Percentiles rank a stretch among this genome's conserved stretches.
These are phyloP conservation scores for Lasioglossum villosulum DNA, from an alignment of 2,888 invertebrate species.

Conservation along the genomic window DNA sequence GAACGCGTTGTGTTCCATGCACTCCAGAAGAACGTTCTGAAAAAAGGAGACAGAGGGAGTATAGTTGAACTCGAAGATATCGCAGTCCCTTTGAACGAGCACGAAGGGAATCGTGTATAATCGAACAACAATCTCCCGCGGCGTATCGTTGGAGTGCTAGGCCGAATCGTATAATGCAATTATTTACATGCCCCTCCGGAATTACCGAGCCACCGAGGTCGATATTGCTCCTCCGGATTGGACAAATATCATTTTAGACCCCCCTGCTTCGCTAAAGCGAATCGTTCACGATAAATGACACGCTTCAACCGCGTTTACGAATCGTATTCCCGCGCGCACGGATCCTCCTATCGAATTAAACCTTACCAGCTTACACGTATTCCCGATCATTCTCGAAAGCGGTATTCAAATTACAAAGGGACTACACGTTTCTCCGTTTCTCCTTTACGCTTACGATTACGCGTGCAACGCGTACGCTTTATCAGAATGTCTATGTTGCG, in stretches of 20 bases:
- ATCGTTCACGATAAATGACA: slow-evolving; percentile 64
- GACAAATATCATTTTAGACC: slow-evolving; percentile 80
- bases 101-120: slow-evolving; percentile 73
- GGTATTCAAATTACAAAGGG: not conserved
- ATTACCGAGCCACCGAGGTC: slow-evolving; percentile 68
- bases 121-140: slow-evolving; percentile 74
- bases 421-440: not conserved
- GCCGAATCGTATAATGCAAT: slow-evolving; percentile 78
- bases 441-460: too few relatives aligned
- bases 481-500: too few relatives aligned
- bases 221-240: slow-evolving; percentile 77
- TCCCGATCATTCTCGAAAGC: not conserved
- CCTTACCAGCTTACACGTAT: not conserved
- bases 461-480: too few relatives aligned
- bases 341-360: slow-evolving; percentile 41
- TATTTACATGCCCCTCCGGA: slow-evolving; percentile 80
- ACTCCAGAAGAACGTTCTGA: not conserved
- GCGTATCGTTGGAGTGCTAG: slow-evolving; percentile 58
- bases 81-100: slow-evolving; percentile 69
- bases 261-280: slow-evolving; percentile 56
- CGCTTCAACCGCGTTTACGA: slow-evolving; percentile 60
- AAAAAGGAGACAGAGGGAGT: slow-evolving; percentile 39
- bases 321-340: slow-evolving; percentile 38
- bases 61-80: slow-evolving; percentile 75
- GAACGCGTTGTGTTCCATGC: not conserved